phyloP scores from a whole-genome alignment of 2,888 invertebrate genomes.

The Drosophila barbarae region DNA sequence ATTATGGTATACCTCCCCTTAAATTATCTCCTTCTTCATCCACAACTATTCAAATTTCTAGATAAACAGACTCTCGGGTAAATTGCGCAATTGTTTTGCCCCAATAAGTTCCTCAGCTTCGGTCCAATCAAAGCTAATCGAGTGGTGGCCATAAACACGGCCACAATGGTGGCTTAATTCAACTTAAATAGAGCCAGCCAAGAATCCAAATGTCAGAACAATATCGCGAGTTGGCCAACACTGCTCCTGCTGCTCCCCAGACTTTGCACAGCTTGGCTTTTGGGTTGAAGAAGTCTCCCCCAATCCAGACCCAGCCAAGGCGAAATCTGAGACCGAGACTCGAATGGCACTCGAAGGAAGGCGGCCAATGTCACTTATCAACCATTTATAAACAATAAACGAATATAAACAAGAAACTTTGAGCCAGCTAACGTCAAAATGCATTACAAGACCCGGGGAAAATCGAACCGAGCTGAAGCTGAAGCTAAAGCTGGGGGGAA shows the following conservation, averaged over 20 bases:
- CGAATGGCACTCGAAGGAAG: constrained; percentile 24
- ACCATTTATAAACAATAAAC: constrained; percentile 73
- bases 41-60: not conserved
- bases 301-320: not conserved
- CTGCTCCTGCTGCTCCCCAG: constrained; percentile 6
- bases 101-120: constrained; percentile 3
- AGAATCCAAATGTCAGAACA: constrained; percentile 31
- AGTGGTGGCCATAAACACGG: constrained; percentile 20
- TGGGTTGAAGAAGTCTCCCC: not conserved
- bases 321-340: constrained; percentile 24
- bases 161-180: constrained; percentile 16
- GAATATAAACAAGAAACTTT: constrained; percentile 73
- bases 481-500: not conserved
- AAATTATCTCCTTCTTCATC: not conserved
- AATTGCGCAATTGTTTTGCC: constrained; percentile 4
- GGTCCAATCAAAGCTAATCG: constrained; percentile 23
- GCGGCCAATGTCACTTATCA: constrained; percentile 57
- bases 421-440: constrained; percentile 54
- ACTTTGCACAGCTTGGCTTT: constrained; percentile 27
- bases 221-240: constrained; percentile 32
- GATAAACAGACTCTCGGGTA: constrained; percentile 3
- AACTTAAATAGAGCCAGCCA: constrained; percentile 21
- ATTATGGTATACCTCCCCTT: no score
- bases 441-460: constrained; percentile 54
- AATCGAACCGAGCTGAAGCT: constrained; percentile 12